Evolutionary conservation across 1,140 invertebrate genomes (phyloP).

Genomic region (Caerostris darwini): DNA sequence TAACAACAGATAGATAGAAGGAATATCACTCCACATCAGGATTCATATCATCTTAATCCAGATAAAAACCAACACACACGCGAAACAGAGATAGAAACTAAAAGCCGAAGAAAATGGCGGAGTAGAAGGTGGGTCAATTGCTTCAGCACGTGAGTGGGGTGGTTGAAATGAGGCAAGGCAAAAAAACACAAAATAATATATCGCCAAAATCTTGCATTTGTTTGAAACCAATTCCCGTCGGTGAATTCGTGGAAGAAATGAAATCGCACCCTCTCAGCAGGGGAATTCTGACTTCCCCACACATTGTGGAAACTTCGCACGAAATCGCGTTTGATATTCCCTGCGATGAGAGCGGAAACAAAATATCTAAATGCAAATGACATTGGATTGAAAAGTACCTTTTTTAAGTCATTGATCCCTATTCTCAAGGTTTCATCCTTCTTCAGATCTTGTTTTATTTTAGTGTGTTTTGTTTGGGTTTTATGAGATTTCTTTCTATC

Average conservation of each 20-base stretch:
- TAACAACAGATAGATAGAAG: neutral
- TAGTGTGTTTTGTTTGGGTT: neutral
- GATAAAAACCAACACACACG: constrained; percentile 38
- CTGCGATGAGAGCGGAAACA: constrained; percentile 6
- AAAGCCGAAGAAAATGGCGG: neutral
- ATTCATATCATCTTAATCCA: constrained; percentile 25
- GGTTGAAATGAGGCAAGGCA: neutral
- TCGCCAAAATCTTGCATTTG: constrained; percentile 4
- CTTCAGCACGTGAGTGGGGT: neutral
- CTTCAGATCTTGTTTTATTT: too few species aligned
- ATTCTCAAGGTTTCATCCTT: neutral
- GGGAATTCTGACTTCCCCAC: neutral
- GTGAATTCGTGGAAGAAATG: constrained; percentile 34
- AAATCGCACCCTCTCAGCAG: neutral
- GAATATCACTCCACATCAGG: constrained; percentile 15
- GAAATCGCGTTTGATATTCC: constrained; percentile 20
- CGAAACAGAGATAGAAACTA: constrained; percentile 11
- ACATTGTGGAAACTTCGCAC: constrained; percentile 20
- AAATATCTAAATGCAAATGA: constrained; percentile 40
- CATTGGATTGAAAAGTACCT: constrained; percentile 17
- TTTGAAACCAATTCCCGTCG: constrained; percentile 27
- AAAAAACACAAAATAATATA: constrained; percentile 23
- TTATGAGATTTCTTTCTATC: neutral
- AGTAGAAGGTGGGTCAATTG: neutral
- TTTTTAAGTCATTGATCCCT: constrained; percentile 33